phyloP scores from a whole-genome alignment of 2,113 vertebrate species.

The Grallaria varia region DNA sequence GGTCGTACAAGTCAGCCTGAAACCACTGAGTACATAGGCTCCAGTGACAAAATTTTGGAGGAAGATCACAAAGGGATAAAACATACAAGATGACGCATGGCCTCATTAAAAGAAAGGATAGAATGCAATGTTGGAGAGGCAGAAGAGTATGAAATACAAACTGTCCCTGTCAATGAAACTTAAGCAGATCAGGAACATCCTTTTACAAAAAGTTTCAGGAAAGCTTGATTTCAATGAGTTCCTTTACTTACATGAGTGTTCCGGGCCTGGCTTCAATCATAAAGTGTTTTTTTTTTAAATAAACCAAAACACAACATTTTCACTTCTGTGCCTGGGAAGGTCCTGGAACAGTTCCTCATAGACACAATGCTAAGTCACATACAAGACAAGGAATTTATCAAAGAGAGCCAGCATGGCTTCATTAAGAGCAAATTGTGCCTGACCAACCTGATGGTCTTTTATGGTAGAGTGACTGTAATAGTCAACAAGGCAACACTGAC shows the following conservation, averaged over 20 bases:
- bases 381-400: neutral
- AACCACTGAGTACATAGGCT: conserved; percentile 89
- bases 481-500: neutral
- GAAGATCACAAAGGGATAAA: conserved; percentile 89
- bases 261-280: conserved; percentile 91
- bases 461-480: neutral
- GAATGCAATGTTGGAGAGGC: conserved; percentile 87
- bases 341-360: neutral
- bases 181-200: conserved; percentile 90
- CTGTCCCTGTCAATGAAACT: conserved; percentile 66
- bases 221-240: conserved; percentile 98
- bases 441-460: neutral
- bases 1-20: conserved; percentile 92
- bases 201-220: conserved; percentile 83
- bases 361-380: neutral
- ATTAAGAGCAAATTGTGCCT: neutral
- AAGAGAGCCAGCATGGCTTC: neutral
- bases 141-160: conserved; percentile 80
- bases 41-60: conserved; percentile 88
- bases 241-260: conserved; percentile 94
- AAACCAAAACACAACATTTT: neutral
- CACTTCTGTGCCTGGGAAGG: neutral
- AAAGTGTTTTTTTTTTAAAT: neutral
- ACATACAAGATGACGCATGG: conserved; percentile 79
- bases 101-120: conserved; percentile 81